Base-by-base conservation (phyloP, 2,888 invertebrate genomes). In the Tinea pellionella region DNA sequence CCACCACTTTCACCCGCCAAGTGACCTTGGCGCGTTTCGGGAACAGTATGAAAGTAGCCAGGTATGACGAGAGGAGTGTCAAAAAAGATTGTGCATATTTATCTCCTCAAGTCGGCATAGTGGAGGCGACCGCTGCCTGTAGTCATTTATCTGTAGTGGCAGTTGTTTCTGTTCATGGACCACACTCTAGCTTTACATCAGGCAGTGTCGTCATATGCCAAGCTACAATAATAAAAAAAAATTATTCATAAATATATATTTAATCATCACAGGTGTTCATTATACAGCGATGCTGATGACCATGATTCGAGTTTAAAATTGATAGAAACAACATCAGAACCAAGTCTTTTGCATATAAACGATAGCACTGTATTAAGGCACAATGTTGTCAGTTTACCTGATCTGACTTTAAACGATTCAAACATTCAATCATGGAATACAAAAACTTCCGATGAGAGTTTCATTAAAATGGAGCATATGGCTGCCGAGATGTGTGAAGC, bases 261-360 rank as follows among this genome's bases (percentile, higher is more conserved):
- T 6, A 37, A 37, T 6, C 9, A 37, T 37, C 9, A n/a, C 37
- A 37, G 37, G n/a, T 37, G 37, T 9, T 37, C 37, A 2, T 37
- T 12, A 12, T 9, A 37, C 37, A 37, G 37, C n/a, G 37, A 37
- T 2, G 2, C 37, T n/a, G 37, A 24, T 24, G n/a, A 65, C 30
- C 65, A 61, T 16, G 64, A 75, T 59, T 63, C 64, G 41, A 75
- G 78, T 64, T 58, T 80, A 1, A 73, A 71, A 66, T 69, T 83
- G 32, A 76, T 82, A 62, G 74, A 80, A 72, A 69, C 73, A 37
- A 75, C 74, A 65, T 82, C 83, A 8, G 72, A 77, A 65, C 81
- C 83, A 11, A 71, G 80, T 62, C 65, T 77, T 56, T 62, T 68
- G 58, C 60, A 65, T 18, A 61, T 41, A n/a, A 59, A 60, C 29